Evolutionary conservation across 2,888 invertebrate genomes (phyloP).

Genomic region (Drosophila limbata): DNA sequence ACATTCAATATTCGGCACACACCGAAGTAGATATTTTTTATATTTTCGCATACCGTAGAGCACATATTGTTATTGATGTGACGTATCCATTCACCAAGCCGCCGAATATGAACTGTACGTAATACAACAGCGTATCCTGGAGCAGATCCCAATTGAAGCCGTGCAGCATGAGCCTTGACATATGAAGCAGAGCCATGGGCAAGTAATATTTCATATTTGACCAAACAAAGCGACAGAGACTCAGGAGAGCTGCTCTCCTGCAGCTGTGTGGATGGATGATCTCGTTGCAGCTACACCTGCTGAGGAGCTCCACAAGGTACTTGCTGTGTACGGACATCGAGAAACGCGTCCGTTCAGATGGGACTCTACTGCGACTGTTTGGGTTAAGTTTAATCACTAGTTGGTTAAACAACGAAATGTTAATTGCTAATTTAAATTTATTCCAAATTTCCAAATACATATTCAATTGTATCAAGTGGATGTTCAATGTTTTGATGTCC

Average conservation of each 20-base stretch:
- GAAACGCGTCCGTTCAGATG: conserved; percentile 10
- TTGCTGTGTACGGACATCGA: conserved; percentile 76
- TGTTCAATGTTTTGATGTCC: neutral
- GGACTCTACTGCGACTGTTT: neutral
- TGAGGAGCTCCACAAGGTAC: conserved; percentile 52
- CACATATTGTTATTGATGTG: conserved; percentile 55
- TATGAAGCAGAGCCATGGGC: conserved; percentile 67
- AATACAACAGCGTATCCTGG: conserved; percentile 54
- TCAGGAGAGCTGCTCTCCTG: conserved; percentile 32
- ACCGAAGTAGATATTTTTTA: neutral
- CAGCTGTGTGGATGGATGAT: conserved; percentile 72
- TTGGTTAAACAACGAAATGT: conserved; percentile 16
- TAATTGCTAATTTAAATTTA: conserved; percentile 33
- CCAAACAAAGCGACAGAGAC: conserved; percentile 41
- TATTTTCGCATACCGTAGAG: conserved; percentile 59
- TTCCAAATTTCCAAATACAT: conserved; percentile 33
- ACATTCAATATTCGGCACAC: neutral
- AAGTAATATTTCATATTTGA: conserved; percentile 72
- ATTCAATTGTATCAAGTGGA: conserved; percentile 18
- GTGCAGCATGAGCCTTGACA: conserved; percentile 49
- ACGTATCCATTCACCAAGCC: conserved; percentile 53
- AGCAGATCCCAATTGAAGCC: conserved; percentile 45
- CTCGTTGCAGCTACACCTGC: conserved; percentile 60
- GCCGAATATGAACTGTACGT: conserved; percentile 48
- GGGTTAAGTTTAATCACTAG: too few species aligned